A percentile compares a stretch with the other conserved stretches of the same genome.
Conservation (phyloP, 2,888 invertebrate species). For the Chrysolina haemoptera region DNA sequence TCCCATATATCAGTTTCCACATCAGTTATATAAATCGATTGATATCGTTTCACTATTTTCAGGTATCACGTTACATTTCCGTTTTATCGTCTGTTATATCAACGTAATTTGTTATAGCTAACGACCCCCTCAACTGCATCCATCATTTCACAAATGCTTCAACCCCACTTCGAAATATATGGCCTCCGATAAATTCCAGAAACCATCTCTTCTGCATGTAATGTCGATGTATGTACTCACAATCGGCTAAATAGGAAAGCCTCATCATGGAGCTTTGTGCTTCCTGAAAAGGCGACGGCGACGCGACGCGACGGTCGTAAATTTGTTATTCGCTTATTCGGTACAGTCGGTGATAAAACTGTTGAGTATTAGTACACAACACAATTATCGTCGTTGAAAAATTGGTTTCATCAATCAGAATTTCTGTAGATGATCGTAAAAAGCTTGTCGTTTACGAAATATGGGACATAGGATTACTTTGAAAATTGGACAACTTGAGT, state of each 20-base stretch:
- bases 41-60: constrained; percentile 2
- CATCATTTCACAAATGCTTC: constrained; percentile 15
- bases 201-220: constrained; percentile 10
- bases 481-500: too few relatives aligned
- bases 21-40: constrained; percentile 4
- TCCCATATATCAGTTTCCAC: background rate
- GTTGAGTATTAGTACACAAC: background rate
- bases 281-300: background rate
- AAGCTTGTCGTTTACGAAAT: too few relatives aligned
- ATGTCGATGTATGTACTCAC: constrained; percentile 12
- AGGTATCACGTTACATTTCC: constrained; percentile 15
- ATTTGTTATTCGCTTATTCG: background rate
- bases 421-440: background rate
- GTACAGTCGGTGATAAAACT: background rate
- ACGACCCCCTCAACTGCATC: constrained; percentile 22
- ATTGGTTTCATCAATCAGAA: background rate
- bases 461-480: too few relatives aligned
- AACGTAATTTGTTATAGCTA: constrained; percentile 10
- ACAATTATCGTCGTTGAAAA: background rate
- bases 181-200: constrained; percentile 20
- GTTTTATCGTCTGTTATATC: constrained; percentile 16
- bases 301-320: too few relatives aligned
- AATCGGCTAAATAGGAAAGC: constrained; percentile 8
- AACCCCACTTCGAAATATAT: background rate
- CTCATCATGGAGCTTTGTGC: constrained; percentile 11